A percentile compares a stretch with the other conserved stretches of the same genome.
Conservation (phyloP, 1,140 invertebrate genomes). For the Lordiphosa stackelbergi region DNA sequence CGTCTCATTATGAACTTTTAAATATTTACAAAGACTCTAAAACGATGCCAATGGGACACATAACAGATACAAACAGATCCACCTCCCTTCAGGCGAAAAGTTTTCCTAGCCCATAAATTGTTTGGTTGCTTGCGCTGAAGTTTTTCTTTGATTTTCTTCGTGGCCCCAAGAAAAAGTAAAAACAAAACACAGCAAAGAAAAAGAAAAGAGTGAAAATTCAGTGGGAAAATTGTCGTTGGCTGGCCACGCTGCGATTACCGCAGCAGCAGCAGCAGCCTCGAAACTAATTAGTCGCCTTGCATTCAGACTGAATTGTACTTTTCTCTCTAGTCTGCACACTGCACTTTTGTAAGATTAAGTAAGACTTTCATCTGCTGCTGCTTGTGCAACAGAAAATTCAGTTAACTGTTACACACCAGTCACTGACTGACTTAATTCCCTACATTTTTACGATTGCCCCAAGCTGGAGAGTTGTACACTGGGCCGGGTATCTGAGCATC, state of each 20-base stretch:
- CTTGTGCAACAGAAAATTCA: conserved; percentile 54
- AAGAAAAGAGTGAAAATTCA: conserved; percentile 62
- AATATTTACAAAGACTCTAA: conserved; percentile 42
- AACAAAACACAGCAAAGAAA: conserved; percentile 31
- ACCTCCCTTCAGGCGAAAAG: conserved; percentile 20
- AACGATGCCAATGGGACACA: conserved; percentile 59
- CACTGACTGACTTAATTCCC: conserved; percentile 71
- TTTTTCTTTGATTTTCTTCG: conserved; percentile 59
- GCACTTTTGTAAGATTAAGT: conserved; percentile 46
- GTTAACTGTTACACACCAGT: conserved; percentile 63
- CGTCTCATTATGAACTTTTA: conserved; percentile 62
- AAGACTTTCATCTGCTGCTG: conserved; percentile 50
- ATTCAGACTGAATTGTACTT: conserved; percentile 60
- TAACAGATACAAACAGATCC: conserved; percentile 35
- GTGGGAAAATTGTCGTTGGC: conserved; percentile 72
- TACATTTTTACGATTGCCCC: conserved; percentile 53
- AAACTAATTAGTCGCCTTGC: conserved; percentile 72
- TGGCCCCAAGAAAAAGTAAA: conserved; percentile 21
- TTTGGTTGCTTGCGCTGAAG: conserved; percentile 44
- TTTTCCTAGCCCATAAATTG: conserved; percentile 63
- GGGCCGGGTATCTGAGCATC: conserved; percentile 7
- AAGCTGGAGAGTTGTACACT: conserved; percentile 12
- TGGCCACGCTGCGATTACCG: conserved; percentile 55
- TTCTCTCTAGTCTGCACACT: conserved; percentile 25
- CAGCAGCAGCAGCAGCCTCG: conserved; percentile 38